These are phyloP conservation scores for Nemotelus nigrinus DNA, from an alignment of 2,888 invertebrate genomes.

Conservation along the genomic window DNA sequence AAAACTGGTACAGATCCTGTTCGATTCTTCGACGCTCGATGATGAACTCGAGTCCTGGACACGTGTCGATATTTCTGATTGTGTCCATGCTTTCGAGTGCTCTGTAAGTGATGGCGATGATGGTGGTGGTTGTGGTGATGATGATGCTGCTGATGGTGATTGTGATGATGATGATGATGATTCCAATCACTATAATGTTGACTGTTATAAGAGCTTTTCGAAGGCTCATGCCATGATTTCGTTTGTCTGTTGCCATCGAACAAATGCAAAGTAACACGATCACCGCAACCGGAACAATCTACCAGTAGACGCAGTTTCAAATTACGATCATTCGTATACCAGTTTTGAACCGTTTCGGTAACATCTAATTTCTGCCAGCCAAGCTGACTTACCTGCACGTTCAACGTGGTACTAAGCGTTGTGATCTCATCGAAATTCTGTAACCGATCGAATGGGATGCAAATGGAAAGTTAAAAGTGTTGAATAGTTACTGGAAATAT, in stretches of 20 bases:
- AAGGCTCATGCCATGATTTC: not conserved
- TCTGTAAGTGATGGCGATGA: not conserved
- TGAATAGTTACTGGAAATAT: too few species aligned
- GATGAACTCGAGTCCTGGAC: not conserved
- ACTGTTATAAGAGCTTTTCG: conserved; percentile 49
- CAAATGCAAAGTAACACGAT: conserved; percentile 75
- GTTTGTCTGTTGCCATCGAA: conserved; percentile 55
- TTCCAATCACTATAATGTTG: conserved; percentile 26
- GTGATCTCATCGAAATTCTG: conserved; percentile 71
- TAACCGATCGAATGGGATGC: not conserved
- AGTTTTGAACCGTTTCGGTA: conserved; percentile 78
- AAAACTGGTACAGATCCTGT: not conserved
- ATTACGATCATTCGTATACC: conserved; percentile 69
- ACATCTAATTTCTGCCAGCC: conserved; percentile 91
- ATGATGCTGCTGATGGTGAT: conserved; percentile 6
- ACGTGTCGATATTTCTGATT: not conserved
- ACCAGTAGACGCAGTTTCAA: conserved; percentile 80
- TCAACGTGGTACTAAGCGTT: conserved; percentile 68
- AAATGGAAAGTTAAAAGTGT: conserved; percentile 22
- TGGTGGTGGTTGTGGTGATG: conserved; percentile 33
- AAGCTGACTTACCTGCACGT: conserved; percentile 72
- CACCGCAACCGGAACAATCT: conserved; percentile 85
- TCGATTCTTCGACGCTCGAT: not conserved
- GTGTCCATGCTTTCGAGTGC: not conserved
- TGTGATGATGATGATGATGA: conserved; percentile 40